Percentiles rank a stretch among this genome's conserved stretches.
Conservation (phyloP, 2,113 vertebrate genomes). For the Nicator chloris region DNA sequence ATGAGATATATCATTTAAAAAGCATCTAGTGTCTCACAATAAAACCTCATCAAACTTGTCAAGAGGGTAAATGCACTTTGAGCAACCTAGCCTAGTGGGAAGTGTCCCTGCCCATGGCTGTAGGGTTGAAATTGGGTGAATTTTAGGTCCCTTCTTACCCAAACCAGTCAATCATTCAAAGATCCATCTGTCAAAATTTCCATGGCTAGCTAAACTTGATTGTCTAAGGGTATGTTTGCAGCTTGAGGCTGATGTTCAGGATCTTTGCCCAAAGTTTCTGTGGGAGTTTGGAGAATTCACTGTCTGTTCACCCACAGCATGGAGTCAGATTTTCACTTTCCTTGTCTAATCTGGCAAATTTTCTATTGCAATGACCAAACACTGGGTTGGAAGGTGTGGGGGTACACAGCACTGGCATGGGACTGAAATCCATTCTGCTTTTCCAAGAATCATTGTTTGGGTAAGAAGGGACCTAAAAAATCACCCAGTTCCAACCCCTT, state of each 20-base stretch:
- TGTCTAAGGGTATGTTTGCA: not conserved
- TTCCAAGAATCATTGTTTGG: not conserved
- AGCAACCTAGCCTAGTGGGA: not conserved
- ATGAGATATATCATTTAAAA: not conserved
- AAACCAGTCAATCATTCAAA: not conserved
- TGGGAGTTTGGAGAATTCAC: not conserved
- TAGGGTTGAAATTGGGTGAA: not conserved
- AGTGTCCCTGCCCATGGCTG: not conserved
- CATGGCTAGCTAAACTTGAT: not conserved
- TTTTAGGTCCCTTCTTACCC: not conserved
- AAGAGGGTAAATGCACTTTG: not conserved
- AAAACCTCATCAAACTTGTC: not conserved
- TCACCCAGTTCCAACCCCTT: not conserved
- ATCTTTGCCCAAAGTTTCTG: not conserved
- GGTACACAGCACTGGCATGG: accelerated
- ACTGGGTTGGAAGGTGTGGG: not conserved
- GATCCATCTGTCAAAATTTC: not conserved
- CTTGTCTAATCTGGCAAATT: not conserved
- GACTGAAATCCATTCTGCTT: not conserved
- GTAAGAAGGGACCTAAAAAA: not conserved
- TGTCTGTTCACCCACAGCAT: not conserved
- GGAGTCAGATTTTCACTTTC: not conserved
- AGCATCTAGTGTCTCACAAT: not conserved
- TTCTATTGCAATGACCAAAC: not conserved
- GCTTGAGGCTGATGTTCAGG: not conserved